A percentile compares a stretch with the other conserved stretches of the same genome.
Conservation (phyloP, 2,888 invertebrate species). For the Philaethria dido region DNA sequence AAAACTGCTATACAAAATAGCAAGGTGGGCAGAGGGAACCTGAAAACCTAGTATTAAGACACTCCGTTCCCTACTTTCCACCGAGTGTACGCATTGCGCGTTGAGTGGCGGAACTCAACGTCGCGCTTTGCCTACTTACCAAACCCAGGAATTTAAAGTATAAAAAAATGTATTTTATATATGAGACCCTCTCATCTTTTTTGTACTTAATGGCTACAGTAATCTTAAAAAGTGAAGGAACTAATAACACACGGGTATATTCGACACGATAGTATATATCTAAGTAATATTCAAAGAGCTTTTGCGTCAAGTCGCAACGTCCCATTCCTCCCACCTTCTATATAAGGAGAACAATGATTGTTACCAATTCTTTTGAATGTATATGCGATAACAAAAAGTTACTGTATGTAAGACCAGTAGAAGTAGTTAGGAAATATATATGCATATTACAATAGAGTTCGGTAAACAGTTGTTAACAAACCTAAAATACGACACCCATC, state of each 20-base stretch:
- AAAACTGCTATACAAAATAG: too few species aligned
- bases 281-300: slow-evolving; percentile 1
- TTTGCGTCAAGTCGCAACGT: not conserved
- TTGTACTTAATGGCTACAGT: not conserved
- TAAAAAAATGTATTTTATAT: too few species aligned
- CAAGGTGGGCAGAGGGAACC: too few species aligned
- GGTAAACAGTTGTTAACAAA: not conserved
- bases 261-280: not conserved
- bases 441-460: not conserved
- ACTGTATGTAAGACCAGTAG: slow-evolving; percentile 11
- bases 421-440: slow-evolving; percentile 1
- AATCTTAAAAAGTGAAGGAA: not conserved
- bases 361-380: slow-evolving; percentile 32
- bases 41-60: too few species aligned
- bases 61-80: too few species aligned
- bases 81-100: too few species aligned
- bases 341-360: slow-evolving; percentile 34
- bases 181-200: not conserved
- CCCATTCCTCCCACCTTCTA: slow-evolving; percentile 10
- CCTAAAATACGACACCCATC: not conserved
- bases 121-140: too few species aligned
- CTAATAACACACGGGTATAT: too few species aligned
- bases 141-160: too few species aligned
- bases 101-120: too few species aligned
- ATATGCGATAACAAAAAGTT: slow-evolving; percentile 24